phyloP scores from a whole-genome alignment of 2,113 vertebrate genomes.

The Lepus americanus region DNA sequence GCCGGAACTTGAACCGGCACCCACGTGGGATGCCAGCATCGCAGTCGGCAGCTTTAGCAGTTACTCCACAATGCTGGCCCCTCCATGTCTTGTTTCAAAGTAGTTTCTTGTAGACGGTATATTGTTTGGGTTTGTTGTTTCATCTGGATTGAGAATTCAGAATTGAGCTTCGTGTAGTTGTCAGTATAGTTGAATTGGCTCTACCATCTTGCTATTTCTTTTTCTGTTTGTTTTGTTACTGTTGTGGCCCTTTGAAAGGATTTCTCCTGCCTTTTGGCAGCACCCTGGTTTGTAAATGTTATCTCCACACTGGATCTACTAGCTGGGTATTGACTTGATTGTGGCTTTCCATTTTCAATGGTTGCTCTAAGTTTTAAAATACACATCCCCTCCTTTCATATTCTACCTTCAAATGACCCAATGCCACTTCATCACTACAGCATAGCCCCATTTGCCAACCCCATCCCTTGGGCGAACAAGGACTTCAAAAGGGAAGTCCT shows the following conservation, averaged over 20 bases:
- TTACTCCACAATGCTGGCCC: too few relatives aligned
- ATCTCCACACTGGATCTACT: neutral
- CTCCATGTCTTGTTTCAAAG: neutral
- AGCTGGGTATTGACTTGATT: neutral
- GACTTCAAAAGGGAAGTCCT: too few relatives aligned
- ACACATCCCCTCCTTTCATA: neutral
- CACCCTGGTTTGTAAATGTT: neutral
- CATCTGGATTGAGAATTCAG: neutral
- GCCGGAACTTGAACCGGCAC: too few relatives aligned
- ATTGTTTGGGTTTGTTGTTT: neutral
- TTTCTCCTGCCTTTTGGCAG: neutral
- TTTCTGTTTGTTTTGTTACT: neutral
- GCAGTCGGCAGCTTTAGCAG: too few relatives aligned
- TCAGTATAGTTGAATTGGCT: neutral
- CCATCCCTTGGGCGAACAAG: neutral
- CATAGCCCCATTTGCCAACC: neutral
- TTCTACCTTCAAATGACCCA: neutral
- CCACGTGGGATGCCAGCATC: too few relatives aligned
- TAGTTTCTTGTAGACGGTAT: neutral
- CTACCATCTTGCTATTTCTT: neutral
- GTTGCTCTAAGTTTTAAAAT: constrained; percentile 34
- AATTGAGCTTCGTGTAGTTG: neutral
- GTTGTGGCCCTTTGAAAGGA: neutral
- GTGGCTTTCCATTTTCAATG: neutral
- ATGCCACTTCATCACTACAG: neutral